Evolutionary conservation across 2,888 invertebrate genomes (phyloP).

Genomic region (Epinotia ramella): DNA sequence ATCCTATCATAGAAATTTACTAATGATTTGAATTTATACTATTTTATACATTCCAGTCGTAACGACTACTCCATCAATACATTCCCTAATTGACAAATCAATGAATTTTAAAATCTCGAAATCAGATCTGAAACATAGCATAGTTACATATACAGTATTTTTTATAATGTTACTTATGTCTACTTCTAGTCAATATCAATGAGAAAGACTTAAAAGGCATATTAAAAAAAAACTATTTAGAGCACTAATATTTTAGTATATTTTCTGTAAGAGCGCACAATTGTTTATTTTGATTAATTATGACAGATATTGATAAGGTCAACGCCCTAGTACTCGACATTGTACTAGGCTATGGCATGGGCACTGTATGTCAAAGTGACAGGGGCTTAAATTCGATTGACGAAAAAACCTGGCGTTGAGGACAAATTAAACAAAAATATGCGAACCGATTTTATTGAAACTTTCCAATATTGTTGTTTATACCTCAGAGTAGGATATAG

Average conservation of each 20-base stretch:
- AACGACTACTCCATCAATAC: neutral
- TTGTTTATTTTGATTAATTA: neutral
- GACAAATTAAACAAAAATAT: too few relatives aligned
- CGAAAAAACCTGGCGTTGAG: too few relatives aligned
- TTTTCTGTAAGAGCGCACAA: conserved; percentile 13
- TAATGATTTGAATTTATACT: neutral
- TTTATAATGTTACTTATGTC: conserved; percentile 18
- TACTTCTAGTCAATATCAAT: conserved; percentile 41
- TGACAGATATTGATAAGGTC: neutral
- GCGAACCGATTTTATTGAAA: too few relatives aligned
- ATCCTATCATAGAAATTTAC: neutral
- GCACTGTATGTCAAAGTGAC: too few relatives aligned
- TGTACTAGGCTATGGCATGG: too few relatives aligned
- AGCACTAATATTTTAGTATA: neutral
- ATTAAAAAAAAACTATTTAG: conserved; percentile 6
- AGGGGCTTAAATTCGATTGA: too few relatives aligned
- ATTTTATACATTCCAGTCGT: conserved; percentile 10
- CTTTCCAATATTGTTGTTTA: too few relatives aligned
- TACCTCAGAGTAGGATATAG: too few relatives aligned
- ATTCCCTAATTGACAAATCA: conserved; percentile 5
- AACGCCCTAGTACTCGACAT: too few relatives aligned
- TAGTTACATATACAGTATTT: conserved; percentile 19
- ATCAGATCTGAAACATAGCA: conserved; percentile 30
- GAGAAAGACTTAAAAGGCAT: conserved; percentile 16
- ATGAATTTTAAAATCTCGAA: neutral